These are phyloP conservation scores for Eupithecia dodoneata DNA, from an alignment of 2,888 invertebrate genomes.

Conservation along the genomic window DNA sequence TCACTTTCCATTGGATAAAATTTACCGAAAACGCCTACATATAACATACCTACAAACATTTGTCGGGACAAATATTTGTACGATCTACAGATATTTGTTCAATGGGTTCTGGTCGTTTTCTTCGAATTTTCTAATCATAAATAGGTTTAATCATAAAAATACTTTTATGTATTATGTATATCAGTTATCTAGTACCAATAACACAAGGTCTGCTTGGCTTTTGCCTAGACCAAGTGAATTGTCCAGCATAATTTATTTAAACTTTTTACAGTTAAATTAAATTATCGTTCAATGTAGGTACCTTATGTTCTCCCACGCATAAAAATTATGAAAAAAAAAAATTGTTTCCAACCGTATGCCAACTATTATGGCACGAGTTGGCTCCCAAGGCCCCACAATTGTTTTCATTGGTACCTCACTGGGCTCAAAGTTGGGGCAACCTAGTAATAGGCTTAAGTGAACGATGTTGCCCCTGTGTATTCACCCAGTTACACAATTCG, in stretches of 20 bases:
- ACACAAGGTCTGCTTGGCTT: too few relatives aligned
- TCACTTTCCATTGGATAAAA: not conserved
- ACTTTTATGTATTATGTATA: too few relatives aligned
- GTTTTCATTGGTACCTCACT: constrained; percentile 72
- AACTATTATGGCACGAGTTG: constrained; percentile 68
- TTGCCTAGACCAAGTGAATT: too few relatives aligned
- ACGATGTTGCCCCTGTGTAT: constrained; percentile 79
- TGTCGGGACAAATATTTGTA: too few relatives aligned
- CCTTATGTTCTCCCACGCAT: not conserved
- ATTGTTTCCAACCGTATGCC: constrained; percentile 61
- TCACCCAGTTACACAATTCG: constrained; percentile 69
- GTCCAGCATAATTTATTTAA: too few relatives aligned
- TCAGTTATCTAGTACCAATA: too few relatives aligned
- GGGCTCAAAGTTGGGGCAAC: constrained; percentile 69
- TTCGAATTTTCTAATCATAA: too few relatives aligned
- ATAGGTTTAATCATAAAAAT: too few relatives aligned
- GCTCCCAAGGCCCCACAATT: constrained; percentile 73
- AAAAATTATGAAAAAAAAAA: constrained; percentile 33
- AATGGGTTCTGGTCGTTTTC: too few relatives aligned
- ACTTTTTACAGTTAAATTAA: not conserved
- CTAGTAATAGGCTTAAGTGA: constrained; percentile 81
- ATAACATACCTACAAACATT: too few relatives aligned
- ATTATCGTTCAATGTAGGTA: not conserved
- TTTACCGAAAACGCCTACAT: not conserved
- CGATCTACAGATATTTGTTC: too few relatives aligned